Conservation (phyloP, 2,113 vertebrate species). For the Vimba vimba region DNA sequence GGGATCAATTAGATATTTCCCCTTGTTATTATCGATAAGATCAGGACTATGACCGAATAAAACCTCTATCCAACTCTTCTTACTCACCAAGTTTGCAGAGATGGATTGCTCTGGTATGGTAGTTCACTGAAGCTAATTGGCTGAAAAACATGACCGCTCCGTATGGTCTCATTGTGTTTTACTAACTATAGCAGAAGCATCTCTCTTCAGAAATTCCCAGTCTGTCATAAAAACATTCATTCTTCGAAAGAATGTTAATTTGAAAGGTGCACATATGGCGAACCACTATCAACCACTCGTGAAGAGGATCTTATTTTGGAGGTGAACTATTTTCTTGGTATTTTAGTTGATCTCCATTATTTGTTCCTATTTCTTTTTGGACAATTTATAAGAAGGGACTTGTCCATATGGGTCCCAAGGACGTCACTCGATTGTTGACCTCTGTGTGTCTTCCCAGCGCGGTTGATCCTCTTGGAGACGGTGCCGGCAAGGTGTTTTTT, state of each 20-base stretch:
- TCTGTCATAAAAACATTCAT: background rate
- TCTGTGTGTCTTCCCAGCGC: background rate
- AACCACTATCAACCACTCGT: background rate
- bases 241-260: slow-evolving; percentile 7
- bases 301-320: background rate
- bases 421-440: slow-evolving; percentile 32
- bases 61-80: background rate
- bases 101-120: background rate
- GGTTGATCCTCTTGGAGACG: slow-evolving; percentile 14
- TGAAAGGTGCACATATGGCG: background rate
- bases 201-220: background rate
- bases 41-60: background rate
- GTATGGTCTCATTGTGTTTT: background rate
- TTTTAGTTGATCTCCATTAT: background rate
- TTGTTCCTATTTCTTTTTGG: background rate
- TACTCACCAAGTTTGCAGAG: background rate
- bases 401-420: background rate
- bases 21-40: background rate
- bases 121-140: background rate
- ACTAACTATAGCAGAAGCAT: slow-evolving; percentile 11
- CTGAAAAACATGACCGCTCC: background rate
- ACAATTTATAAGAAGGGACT: background rate
- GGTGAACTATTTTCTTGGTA: background rate
- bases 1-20: background rate
- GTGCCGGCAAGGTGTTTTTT: slow-evolving; percentile 19